Conservation (phyloP, 2,888 invertebrate genomes). For the Barypeithes pellucidus region DNA sequence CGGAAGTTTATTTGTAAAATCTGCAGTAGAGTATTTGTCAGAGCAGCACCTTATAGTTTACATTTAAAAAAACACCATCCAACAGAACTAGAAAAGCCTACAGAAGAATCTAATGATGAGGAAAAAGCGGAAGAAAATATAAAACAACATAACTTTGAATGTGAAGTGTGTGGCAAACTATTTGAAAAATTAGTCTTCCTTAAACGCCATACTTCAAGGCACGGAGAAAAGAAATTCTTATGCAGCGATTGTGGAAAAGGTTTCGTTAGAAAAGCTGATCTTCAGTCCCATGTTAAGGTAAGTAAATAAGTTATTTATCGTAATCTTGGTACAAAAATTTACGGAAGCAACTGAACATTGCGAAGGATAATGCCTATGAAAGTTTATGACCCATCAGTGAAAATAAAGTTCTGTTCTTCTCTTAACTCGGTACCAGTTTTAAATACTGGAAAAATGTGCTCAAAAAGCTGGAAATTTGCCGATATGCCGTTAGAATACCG, state of each 20-base stretch:
- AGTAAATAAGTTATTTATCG: not conserved
- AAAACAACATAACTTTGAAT: conserved; percentile 49
- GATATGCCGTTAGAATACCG: too few relatives aligned
- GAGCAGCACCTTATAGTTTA: conserved; percentile 44
- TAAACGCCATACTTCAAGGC: conserved; percentile 54
- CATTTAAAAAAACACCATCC: conserved; percentile 55
- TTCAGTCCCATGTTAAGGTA: conserved; percentile 57
- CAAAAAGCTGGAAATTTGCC: too few relatives aligned
- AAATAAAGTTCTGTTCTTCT: too few relatives aligned
- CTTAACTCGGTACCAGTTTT: too few relatives aligned
- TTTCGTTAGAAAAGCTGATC: conserved; percentile 58
- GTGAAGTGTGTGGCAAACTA: conserved; percentile 33
- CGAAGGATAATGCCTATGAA: too few relatives aligned
- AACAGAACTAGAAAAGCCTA: conserved; percentile 4
- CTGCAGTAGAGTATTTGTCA: conserved; percentile 54
- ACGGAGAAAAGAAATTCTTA: conserved; percentile 58
- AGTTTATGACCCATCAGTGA: too few relatives aligned
- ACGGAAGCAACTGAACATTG: too few relatives aligned
- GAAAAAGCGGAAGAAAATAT: conserved; percentile 18
- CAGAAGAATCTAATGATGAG: conserved; percentile 10
- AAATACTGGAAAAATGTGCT: too few relatives aligned
- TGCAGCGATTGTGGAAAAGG: conserved; percentile 60
- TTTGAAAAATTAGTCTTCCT: conserved; percentile 46
- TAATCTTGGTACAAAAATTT: too few relatives aligned
- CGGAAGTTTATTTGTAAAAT: conserved; percentile 48